Conservation (phyloP, 2,113 vertebrate genomes). For the Heliornis fulica region DNA sequence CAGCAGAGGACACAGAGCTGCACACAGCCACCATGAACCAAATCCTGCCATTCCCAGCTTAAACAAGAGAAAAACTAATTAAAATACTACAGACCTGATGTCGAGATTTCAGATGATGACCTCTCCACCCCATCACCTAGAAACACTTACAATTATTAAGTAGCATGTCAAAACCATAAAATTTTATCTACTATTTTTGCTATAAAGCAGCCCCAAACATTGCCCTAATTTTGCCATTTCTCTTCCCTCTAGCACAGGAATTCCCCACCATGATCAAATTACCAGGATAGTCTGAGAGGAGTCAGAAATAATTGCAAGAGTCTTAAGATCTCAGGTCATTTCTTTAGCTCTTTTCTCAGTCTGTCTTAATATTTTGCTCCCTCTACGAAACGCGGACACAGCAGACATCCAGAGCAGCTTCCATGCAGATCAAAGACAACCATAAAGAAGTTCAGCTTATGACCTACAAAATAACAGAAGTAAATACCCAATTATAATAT, state of each 20-base stretch:
- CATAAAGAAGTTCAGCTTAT: not conserved
- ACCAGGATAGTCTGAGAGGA: not conserved
- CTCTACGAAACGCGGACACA: fast-evolving
- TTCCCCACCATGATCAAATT: not conserved
- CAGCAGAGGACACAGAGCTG: not conserved
- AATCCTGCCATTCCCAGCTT: not conserved
- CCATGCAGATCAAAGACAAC: not conserved
- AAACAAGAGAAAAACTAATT: not conserved
- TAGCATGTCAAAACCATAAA: not conserved
- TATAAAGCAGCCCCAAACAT: not conserved
- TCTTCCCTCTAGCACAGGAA: not conserved
- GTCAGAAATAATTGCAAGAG: not conserved
- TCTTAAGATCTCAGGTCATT: not conserved
- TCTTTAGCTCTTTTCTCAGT: not conserved
- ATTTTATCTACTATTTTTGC: not conserved
- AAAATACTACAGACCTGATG: not conserved
- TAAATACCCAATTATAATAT: not conserved
- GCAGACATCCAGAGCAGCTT: not conserved
- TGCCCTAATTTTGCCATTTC: not conserved
- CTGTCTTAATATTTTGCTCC: not conserved
- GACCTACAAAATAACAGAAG: not conserved
- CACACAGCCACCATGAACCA: not conserved
- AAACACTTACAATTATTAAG: not conserved
- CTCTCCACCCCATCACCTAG: not conserved
- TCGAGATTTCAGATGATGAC: not conserved